Conservation (phyloP, 1,140 invertebrate genomes). For the Drosophila nigrodunni region DNA sequence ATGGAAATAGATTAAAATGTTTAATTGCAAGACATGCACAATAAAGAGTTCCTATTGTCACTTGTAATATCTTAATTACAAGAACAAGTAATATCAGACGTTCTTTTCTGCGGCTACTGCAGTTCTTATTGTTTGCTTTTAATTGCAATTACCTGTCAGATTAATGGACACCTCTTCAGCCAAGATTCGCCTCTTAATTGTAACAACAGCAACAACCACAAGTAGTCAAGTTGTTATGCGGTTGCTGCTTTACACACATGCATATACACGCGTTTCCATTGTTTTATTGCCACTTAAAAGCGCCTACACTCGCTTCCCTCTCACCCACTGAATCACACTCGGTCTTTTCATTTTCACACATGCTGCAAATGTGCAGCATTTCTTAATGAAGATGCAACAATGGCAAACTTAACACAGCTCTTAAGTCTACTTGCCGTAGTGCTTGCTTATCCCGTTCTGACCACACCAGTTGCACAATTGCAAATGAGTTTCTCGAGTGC, state of each 20-base stretch:
- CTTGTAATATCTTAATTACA: constrained; percentile 30
- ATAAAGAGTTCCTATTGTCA: constrained; percentile 22
- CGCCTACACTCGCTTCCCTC: background rate
- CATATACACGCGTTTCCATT: constrained; percentile 34
- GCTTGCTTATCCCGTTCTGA: constrained; percentile 29
- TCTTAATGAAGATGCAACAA: constrained; percentile 54
- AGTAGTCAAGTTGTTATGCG: constrained; percentile 26
- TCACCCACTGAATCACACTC: background rate
- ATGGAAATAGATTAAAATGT: background rate
- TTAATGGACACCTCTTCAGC: constrained; percentile 42
- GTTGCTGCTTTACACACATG: constrained; percentile 19
- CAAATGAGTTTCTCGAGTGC: constrained; percentile 23
- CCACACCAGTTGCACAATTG: constrained; percentile 49
- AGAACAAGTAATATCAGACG: constrained; percentile 16
- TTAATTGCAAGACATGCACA: background rate
- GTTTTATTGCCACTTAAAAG: constrained; percentile 51
- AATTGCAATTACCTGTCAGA: constrained; percentile 58
- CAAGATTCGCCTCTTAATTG: constrained; percentile 36
- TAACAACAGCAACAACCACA: constrained; percentile 38
- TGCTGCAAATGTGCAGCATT: constrained; percentile 37
- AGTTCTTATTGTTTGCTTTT: constrained; percentile 41
- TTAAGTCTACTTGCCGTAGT: constrained; percentile 12
- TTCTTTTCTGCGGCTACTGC: constrained; percentile 25
- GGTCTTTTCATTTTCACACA: constrained; percentile 34
- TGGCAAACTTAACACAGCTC: constrained; percentile 34